Evolutionary conservation across 2,797 vertebrate genomes (phyloP), one percentile per base, ranked within the genome.

Genomic region (Melanogrammus aeglefinus): DNA sequence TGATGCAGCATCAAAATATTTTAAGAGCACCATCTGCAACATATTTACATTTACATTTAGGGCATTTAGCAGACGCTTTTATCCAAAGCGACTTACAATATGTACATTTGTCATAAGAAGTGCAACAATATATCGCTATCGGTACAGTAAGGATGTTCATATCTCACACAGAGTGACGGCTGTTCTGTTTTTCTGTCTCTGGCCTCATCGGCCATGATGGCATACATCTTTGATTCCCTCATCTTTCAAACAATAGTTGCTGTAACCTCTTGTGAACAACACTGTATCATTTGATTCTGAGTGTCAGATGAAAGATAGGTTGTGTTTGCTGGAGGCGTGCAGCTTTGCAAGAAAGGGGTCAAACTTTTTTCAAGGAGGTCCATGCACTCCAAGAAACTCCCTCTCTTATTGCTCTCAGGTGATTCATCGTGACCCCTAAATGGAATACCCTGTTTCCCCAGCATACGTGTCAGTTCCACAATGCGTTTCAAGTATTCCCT

Each of bases 1-100:
- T 35, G 73, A 77, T 12, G 14, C 38, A 39, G 78, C 73, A 73
- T 79, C 78, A 66, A 82, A 79, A n/a, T 71, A 18, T 82, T 38
- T 79, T 16, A 69, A 27, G 41, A 29, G 35, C 80, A 35, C 35
- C 35, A 35, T 35, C 35, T 35, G 35, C 3, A 35, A 35, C 35
- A 35, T 35, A 35, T 35, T 3, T 35, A n/a, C n/a, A n/a, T n/a
- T n/a, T n/a, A n/a, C n/a, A n/a, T n/a, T n/a, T n/a, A n/a, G n/a
- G n/a, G n/a, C n/a, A n/a, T n/a, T n/a, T n/a, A n/a, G n/a, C n/a
- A n/a, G n/a, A n/a, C n/a, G n/a, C n/a, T n/a, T n/a, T n/a, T n/a
- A n/a, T n/a, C n/a, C n/a, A n/a, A n/a, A n/a, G n/a, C n/a, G n/a
- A n/a, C n/a, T n/a, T n/a, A n/a, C n/a, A n/a, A n/a, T n/a, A n/a